phyloP scores from a whole-genome alignment of 2,888 invertebrate genomes.

The Athrips mouffetella region DNA sequence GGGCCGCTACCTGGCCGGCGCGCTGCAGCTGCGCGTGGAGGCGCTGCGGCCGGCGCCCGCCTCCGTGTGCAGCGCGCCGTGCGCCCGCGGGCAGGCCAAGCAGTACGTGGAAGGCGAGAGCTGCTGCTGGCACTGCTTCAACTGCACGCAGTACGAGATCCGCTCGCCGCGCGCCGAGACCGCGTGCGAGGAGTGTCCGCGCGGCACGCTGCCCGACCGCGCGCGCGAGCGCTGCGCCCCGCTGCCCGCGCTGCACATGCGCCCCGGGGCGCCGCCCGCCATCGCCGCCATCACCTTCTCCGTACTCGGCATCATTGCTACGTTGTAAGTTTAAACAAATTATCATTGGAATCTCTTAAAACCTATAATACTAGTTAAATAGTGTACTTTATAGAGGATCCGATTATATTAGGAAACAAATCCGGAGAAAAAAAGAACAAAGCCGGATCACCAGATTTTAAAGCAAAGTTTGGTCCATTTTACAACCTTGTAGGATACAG shows the following conservation, averaged over 20 bases:
- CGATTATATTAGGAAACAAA: too few species aligned
- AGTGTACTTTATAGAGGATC: too few species aligned
- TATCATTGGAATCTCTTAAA: too few species aligned
- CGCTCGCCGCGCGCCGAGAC: slow-evolving; percentile 88
- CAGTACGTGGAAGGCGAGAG: slow-evolving; percentile 95
- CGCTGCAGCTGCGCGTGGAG: slow-evolving; percentile 86
- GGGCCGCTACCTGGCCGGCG: slow-evolving; percentile 90
- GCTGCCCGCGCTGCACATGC: slow-evolving; percentile 89
- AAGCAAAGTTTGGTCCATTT: too few species aligned
- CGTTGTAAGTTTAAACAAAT: slow-evolving; percentile 60
- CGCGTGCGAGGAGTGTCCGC: slow-evolving; percentile 87
- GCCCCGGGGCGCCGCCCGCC: slow-evolving; percentile 90
- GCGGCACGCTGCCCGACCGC: slow-evolving; percentile 88
- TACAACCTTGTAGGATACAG: too few species aligned
- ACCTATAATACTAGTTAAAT: too few species aligned
- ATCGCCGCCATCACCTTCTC: slow-evolving; percentile 94
- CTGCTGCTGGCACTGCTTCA: slow-evolving; percentile 95
- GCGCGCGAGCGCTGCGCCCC: slow-evolving; percentile 84
- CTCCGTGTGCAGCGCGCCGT: slow-evolving; percentile 94
- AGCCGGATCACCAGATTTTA: too few species aligned
- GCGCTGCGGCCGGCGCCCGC: slow-evolving; percentile 90
- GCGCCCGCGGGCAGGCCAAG: slow-evolving; percentile 92
- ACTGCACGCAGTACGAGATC: slow-evolving; percentile 80
- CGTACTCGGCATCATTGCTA: slow-evolving; percentile 89
- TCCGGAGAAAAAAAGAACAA: too few species aligned